phyloP scores from a whole-genome alignment of 30 jellyfish, hydroid and myxozoan species.

The Cassiopea xamachana region DNA sequence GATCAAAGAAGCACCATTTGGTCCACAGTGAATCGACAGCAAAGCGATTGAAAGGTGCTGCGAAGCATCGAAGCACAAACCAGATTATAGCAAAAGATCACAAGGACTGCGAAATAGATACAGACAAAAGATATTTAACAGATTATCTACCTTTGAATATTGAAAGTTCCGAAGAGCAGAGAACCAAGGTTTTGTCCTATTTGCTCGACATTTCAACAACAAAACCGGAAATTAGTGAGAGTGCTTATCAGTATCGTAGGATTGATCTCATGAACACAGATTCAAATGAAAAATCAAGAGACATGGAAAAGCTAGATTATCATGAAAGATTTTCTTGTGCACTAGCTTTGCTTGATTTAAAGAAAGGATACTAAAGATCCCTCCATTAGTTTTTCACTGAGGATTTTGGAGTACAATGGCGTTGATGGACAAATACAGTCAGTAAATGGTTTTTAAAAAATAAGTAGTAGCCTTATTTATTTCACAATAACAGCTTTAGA shows the following conservation, averaged over 20 bases:
- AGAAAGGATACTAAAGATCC: conserved; percentile 13
- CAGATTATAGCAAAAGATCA: background rate
- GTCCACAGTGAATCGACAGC: conserved; percentile 80
- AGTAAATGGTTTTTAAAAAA: background rate
- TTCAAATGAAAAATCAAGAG: conserved; percentile 4
- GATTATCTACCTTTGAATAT: background rate
- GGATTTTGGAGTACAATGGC: background rate
- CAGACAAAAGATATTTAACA: background rate
- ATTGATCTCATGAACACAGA: background rate
- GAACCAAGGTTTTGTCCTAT: background rate
- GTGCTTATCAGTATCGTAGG: background rate
- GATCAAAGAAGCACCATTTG: conserved; percentile 74
- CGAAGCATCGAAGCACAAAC: conserved; percentile 55
- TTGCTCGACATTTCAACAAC: background rate
- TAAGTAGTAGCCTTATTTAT: no score
- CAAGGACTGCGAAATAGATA: background rate
- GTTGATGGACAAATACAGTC: background rate
- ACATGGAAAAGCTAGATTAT: conserved; percentile 60
- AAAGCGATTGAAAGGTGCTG: conserved; percentile 92
- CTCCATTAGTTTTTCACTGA: background rate
- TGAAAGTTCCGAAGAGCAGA: background rate
- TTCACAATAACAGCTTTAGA: no score
- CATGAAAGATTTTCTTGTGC: conserved; percentile 85
- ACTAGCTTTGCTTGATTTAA: conserved; percentile 77
- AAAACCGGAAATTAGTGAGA: background rate